A percentile compares a stretch with the other conserved stretches of the same genome.
These are phyloP conservation scores for Haemorhous mexicanus DNA, from an alignment of 2,113 vertebrate species.

Conservation along the genomic window DNA sequence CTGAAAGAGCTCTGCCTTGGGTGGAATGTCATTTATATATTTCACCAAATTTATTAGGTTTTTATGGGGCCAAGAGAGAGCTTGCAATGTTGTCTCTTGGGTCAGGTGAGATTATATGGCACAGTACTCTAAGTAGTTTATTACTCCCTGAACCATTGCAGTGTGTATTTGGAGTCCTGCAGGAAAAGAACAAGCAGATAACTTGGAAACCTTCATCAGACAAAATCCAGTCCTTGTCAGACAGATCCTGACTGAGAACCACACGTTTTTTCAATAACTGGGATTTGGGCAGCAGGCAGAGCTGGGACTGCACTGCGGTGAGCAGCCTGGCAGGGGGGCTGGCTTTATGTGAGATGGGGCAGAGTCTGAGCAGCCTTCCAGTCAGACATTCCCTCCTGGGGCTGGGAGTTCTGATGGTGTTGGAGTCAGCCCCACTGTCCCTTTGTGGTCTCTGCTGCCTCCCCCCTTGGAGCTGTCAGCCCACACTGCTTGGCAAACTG, in stretches of 20 bases:
- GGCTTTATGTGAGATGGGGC: not conserved
- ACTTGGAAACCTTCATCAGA: not conserved
- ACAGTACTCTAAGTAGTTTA: constrained; percentile 10
- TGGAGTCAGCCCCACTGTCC: not conserved
- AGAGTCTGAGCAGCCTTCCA: not conserved
- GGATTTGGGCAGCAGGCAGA: not conserved
- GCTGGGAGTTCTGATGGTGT: rapidly evolving
- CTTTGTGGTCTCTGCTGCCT: not conserved
- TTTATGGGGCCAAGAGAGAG: not conserved
- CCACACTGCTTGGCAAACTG: not conserved
- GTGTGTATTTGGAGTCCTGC: not conserved
- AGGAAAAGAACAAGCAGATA: not conserved
- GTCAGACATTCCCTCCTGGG: not conserved
- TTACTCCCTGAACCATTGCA: constrained; percentile 1
- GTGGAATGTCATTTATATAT: not conserved
- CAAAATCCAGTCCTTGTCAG: not conserved
- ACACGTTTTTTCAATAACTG: not conserved
- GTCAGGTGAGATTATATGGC: constrained; percentile 23
- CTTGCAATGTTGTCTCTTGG: not conserved
- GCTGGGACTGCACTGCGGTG: not conserved
- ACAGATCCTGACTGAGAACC: not conserved
- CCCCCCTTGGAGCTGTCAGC: not conserved
- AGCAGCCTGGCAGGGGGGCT: not conserved
- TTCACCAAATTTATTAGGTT: constrained; percentile 16
- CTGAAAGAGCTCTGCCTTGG: not conserved